Percentiles rank a stretch among this genome's conserved stretches.
Evolutionary conservation across 2,797 vertebrate genomes (phyloP).

Genomic region (Alosa sapidissima): DNA sequence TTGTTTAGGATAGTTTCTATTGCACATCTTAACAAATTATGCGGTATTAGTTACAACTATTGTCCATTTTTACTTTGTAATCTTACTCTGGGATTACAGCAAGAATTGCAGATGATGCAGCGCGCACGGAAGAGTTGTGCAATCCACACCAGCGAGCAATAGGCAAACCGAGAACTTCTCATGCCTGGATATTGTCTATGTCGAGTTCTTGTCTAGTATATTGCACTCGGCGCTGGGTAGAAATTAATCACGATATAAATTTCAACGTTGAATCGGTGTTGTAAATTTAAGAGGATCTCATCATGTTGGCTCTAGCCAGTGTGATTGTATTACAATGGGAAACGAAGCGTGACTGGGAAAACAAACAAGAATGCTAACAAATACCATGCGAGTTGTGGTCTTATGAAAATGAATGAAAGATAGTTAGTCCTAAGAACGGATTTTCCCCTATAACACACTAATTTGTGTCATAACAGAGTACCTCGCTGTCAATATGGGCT

Average conservation of each 20-base stretch:
- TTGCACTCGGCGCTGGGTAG: neutral
- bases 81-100: neutral
- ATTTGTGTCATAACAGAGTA: neutral
- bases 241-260: constrained; percentile 25
- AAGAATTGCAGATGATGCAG: neutral
- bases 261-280: constrained; percentile 16
- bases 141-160: neutral
- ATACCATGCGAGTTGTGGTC: constrained; percentile 32
- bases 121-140: constrained; percentile 17
- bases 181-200: neutral
- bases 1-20: neutral
- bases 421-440: neutral
- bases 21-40: neutral
- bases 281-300: constrained; percentile 27
- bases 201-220: constrained; percentile 15
- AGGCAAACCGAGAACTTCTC: constrained; percentile 11
- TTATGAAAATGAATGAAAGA: constrained; percentile 25
- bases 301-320: constrained; percentile 23
- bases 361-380: constrained; percentile 41
- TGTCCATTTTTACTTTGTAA: constrained; percentile 11
- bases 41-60: neutral
- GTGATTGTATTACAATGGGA: constrained; percentile 23
- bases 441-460: neutral
- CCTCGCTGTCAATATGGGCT: neutral
- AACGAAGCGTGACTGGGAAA: constrained; percentile 38